Base-by-base conservation (phyloP, 2,113 vertebrate species). In the Scortum barcoo region DNA sequence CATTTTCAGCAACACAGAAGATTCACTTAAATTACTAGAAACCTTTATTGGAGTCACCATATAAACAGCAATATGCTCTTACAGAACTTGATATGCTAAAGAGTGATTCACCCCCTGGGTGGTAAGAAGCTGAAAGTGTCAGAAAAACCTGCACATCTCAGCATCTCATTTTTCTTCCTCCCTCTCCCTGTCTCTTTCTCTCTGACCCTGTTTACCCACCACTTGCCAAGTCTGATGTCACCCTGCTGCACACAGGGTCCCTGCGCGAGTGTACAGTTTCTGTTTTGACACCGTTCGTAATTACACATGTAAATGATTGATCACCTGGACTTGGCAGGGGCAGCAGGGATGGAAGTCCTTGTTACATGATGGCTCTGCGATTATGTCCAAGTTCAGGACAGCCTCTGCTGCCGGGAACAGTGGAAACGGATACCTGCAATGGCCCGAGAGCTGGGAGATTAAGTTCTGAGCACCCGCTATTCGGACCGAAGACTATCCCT, bases 291-390 rank as follows among this genome's bases (percentile, higher is more conserved):
- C 94, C 75, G 86, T 69, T 91, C 93, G 93, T 95, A 94, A 96
- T 95, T 95, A 95, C 93, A 92, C 90, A 92, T 93, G 92, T 95
- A 94, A 95, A 95, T 95, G 95, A 96, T 95, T 95, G 95, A 96
- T 96, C 88, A 95, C 94, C 88, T 90, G 83, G 86, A 89, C 93
- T 91, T 80, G 73, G 89, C 78, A 72, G 79, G 57, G 74, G 62
- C 72, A 74, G 82, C 60, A 22, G 89, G 81, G 91, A 89, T 92
- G 91, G 93, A 90, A 82, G 90, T 88, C 88, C 84, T 76, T 86
- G 86, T 90, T 90, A 86, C 76, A 78, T 42, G 91, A 86, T 63
- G 78, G 74, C 85, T 62, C 67, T 79, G 73, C 73, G 28, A 82
- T 89, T 68, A 87, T 81, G 82, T 88, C 89, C 86, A 88, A 61